phyloP scores from a whole-genome alignment of 1,140 invertebrate species.

The Apis cerana region DNA sequence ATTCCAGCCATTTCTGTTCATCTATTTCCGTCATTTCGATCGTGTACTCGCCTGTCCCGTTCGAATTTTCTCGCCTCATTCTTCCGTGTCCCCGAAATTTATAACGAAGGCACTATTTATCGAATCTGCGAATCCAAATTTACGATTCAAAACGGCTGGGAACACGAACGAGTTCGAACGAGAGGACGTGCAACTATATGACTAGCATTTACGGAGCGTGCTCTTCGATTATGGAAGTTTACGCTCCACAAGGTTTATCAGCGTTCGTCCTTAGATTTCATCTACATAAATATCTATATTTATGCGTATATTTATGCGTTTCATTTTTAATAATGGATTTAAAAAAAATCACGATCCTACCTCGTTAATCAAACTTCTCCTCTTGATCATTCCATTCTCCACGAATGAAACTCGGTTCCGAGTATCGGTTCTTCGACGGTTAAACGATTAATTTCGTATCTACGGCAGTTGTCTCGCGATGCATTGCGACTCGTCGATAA shows the following conservation, averaged over 20 bases:
- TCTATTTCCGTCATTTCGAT: constrained; percentile 32
- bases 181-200: constrained; percentile 44
- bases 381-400: not conserved
- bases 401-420: constrained; percentile 8
- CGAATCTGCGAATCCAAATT: not conserved
- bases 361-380: not conserved
- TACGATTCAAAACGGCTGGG: no score
- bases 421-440: not conserved
- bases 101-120: constrained; percentile 28
- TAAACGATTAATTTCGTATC: not conserved
- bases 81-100: constrained; percentile 2
- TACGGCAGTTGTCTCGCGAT: not conserved
- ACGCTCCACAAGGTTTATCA: constrained; percentile 22
- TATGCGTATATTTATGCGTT: not conserved
- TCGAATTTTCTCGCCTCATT: constrained; percentile 27
- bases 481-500: not conserved
- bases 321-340: not conserved
- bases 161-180: constrained; percentile 50
- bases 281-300: not conserved
- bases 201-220: constrained; percentile 56
- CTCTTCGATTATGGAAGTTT: constrained; percentile 11
- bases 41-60: not conserved
- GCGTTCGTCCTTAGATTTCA: constrained; percentile 11
- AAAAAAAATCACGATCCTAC: not conserved
- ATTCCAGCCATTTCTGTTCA: no score